Percentiles rank a stretch among this genome's conserved stretches.
Conservation (phyloP, 2,888 invertebrate genomes). For the Phortica okadai region DNA sequence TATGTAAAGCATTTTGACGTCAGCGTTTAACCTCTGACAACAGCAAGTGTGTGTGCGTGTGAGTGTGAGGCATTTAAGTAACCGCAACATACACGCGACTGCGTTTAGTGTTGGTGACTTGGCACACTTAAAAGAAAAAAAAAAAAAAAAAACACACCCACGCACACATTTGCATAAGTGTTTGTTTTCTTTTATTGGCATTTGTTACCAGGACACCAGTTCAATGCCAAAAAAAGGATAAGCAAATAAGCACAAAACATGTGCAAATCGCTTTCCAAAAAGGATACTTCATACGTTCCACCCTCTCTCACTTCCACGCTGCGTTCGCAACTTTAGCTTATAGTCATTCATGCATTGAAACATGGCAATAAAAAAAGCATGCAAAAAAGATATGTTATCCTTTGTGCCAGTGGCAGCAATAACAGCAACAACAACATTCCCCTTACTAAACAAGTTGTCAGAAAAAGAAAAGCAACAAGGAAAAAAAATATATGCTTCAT, state of each 20-base stretch:
- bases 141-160: constrained; percentile 14
- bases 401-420: background rate
- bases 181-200: constrained; percentile 56
- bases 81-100: constrained; percentile 62
- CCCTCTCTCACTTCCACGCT: background rate
- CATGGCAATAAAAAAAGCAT: constrained; percentile 4
- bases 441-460: background rate
- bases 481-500: background rate
- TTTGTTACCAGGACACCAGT: constrained; percentile 50
- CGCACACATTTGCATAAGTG: constrained; percentile 23
- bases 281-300: background rate
- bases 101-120: constrained; percentile 60
- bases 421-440: background rate
- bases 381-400: constrained; percentile 26
- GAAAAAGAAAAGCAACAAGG: background rate
- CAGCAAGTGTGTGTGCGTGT: constrained; percentile 37
- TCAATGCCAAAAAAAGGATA: constrained; percentile 42
- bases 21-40: constrained; percentile 64
- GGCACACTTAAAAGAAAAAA: background rate
- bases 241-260: constrained; percentile 59
- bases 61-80: background rate
- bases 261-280: constrained; percentile 21
- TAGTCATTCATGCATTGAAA: constrained; percentile 18
- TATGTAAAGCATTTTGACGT: constrained; percentile 39
- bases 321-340: background rate